Base-by-base conservation (phyloP, 1,140 invertebrate genomes). In the Rhopalosiphum maidis region DNA sequence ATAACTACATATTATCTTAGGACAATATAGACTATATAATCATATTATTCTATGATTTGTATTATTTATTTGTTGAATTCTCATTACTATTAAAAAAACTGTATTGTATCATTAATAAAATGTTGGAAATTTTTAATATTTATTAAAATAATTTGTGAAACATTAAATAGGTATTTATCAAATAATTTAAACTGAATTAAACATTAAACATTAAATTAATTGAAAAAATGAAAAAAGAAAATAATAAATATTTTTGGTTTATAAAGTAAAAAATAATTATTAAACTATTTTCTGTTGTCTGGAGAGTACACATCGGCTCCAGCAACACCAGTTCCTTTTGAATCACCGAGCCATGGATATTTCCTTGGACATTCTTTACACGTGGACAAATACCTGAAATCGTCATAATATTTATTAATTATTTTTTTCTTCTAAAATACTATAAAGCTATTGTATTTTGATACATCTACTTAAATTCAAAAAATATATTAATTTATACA, bases 311-410 rank as follows among this genome's bases (percentile, higher is more conserved):
- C 97, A 94, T 98, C 98, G 94, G 96, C 97, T 83, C 97, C 97
- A 82, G 96, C 96, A 93, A 97, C 96, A 11, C 97, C 98, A 89
- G 97, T 97, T 94, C 98, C 98, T 95, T 97, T 97, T 3, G 97
- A 97, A 95, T 98, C 98, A 60, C 97, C 97, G 25, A 98, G 95
- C 98, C 98, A 98, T 11, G 98, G 98, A 95, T 98, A 98, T 95
- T 97, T 97, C 94, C 97, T 97, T 48, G 98, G 98, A 95, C 98
- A 99, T 94, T 98, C 97, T 89, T 95, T 96, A 95, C 98, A 99
- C 5, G 98, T 98, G 95, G 98, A 97, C 96, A 99, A 96, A 95
- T 99, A 98, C 95, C 98, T 96, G 94, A 77, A 94, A 94, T 89
- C 15, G 41, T 55, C 15, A 89, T 55, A 55, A 83, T 35, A 83